Evolutionary conservation across 1,140 invertebrate species (phyloP), one percentile per base, ranked within the genome.

Genomic region (Diplogasteroides magnus): DNA sequence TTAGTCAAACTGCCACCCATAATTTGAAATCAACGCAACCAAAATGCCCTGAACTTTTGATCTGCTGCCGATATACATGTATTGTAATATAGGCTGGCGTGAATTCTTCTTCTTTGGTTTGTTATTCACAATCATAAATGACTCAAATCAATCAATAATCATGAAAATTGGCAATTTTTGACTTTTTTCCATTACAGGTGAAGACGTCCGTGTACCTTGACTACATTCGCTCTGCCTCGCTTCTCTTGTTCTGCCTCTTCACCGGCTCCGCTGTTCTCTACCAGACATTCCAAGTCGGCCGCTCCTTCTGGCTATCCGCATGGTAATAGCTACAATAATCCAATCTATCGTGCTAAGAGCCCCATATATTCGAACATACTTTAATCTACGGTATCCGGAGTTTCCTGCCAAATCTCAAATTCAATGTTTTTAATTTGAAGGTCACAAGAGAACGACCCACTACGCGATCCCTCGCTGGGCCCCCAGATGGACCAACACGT

Each of bases 251-350:
- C 11, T 31, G 69, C 37, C n/a, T 67, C 13, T 78, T 79, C 60
- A 56, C 64, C 15, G 15, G 55, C n/a, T 57, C 71, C 31, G 76
- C 72, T 61, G 27, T 74, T 26, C 26, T 58, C 29, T 77, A 73
- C 65, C 69, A 58, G 31, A 67, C 29, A 1, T 2, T 78, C 0
- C 71, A 74, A 55, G 32, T 77, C 2, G 55, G 61, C 6, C 27
- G 77, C 3, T 75, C 64, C 37, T 68, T 78, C 61, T 78, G 77
- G 77, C 68, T 78, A 3, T 75, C 77, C 14, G 63, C 69, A 58
- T 78, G 78, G 78, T 80, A 60, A 74, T 31, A 57, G 57, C 62
- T 48, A 31, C 0, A 27, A 62, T 25, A 23, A 31, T 14, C 48
- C 26, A 61, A 82, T 67, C 23, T 13, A 25, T 1, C 26, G 32